Evolutionary conservation across 2,888 invertebrate genomes (phyloP).

Genomic region (Drosophila testacea): DNA sequence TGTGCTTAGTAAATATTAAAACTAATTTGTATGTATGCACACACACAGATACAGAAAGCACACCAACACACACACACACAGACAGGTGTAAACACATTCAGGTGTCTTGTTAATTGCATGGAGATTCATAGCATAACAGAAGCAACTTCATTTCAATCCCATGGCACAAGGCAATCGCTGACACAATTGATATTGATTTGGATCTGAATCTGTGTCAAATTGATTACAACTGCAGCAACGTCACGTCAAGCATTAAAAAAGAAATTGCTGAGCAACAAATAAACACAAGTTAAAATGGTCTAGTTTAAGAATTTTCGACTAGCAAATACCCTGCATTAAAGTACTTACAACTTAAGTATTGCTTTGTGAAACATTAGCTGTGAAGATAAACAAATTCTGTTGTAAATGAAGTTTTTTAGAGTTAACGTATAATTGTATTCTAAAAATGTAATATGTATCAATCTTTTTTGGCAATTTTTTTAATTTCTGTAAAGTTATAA

Average conservation of each 20-base stretch:
- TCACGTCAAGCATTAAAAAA: constrained; percentile 34
- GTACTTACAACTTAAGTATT: no score
- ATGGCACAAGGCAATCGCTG: constrained; percentile 38
- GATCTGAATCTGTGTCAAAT: constrained; percentile 74
- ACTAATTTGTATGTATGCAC: constrained; percentile 42
- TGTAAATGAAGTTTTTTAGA: no score
- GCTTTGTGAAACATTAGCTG: no score
- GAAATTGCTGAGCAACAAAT: constrained; percentile 21
- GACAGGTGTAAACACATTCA: constrained; percentile 1
- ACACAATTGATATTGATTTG: constrained; percentile 69
- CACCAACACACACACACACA: background rate
- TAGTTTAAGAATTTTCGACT: background rate
- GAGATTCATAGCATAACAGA: constrained; percentile 6
- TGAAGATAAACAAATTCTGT: no score
- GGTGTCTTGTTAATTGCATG: constrained; percentile 47
- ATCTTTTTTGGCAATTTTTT: background rate
- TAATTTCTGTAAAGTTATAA: background rate
- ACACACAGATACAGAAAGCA: background rate
- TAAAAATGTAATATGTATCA: no score
- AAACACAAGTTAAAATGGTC: constrained; percentile 8
- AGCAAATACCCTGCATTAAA: constrained; percentile 9
- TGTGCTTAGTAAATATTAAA: constrained; percentile 52
- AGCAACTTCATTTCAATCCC: constrained; percentile 24
- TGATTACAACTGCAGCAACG: constrained; percentile 57
- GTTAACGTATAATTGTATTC: no score